Evolutionary conservation across 2,888 invertebrate genomes (phyloP).

Genomic region (Papilio protenor): DNA sequence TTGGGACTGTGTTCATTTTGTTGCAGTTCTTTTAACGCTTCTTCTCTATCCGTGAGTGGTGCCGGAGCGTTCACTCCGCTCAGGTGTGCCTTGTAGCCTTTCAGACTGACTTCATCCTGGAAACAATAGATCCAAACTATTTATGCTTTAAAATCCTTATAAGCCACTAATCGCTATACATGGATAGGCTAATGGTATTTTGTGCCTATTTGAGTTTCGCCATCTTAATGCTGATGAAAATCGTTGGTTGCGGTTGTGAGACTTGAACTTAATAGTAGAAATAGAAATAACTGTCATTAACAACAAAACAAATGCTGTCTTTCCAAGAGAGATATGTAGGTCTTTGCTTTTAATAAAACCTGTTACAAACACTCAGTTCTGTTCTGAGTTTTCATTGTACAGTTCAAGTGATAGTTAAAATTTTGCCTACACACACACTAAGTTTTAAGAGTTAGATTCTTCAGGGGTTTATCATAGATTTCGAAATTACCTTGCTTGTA

Average conservation of each 20-base stretch:
- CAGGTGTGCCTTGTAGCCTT: conserved; percentile 92
- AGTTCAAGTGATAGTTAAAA: no score
- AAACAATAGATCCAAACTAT: not conserved
- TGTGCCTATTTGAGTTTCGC: not conserved
- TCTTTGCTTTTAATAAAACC: no score
- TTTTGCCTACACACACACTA: no score
- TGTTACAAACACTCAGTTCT: no score
- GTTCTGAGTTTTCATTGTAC: no score
- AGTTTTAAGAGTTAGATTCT: no score
- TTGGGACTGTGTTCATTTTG: conserved; percentile 89
- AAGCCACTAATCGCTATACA: not conserved
- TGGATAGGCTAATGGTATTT: not conserved
- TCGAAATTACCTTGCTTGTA: conserved; percentile 85
- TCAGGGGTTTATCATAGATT: not conserved
- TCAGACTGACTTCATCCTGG: conserved; percentile 92
- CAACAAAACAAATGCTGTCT: no score
- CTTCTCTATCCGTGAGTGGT: conserved; percentile 94
- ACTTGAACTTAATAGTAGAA: no score
- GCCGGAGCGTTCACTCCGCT: conserved; percentile 92
- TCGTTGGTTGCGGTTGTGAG: no score
- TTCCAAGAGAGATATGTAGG: no score
- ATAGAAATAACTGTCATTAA: no score
- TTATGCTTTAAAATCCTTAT: not conserved
- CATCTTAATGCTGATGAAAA: no score
- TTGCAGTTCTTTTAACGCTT: conserved; percentile 91